Base-by-base conservation (phyloP, 2,113 vertebrate species). In the Zapus hudsonius region DNA sequence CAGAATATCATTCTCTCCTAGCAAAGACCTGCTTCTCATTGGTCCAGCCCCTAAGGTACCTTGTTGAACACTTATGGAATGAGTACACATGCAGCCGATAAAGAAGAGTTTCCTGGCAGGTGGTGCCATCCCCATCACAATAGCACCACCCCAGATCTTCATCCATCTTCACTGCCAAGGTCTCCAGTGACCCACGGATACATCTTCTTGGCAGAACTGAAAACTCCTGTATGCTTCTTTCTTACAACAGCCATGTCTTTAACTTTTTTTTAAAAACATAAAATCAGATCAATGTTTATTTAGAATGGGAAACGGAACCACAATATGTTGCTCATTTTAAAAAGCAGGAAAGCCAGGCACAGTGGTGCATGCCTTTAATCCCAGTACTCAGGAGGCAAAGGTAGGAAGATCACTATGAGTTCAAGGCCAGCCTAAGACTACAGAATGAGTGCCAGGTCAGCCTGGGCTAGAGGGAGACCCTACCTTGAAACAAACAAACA, bases 211-310 rank as follows among this genome's bases (percentile, higher is more conserved):
- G 64, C 52, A 23, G 75, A 76, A 59, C 0, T 4, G 7, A 78
- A 66, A 1, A 6, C 25, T 69, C 40, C 5, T 5, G n/a, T n/a
- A 5, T 0, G 0, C 17, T 5, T 19, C 7, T 17, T 69, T 69
- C 75, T 55, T 9, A 16, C 13, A 19, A 19, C 4, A 47, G 82
- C 12, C 44, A 64, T 22, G 2, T 40, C 40, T 15, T 29, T 16
- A 19, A 66, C 64, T n/a, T n/a, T n/a, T 52, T 52, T 52, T 47
- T 47, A 8, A 47, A 52, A n/a, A n/a, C n/a, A n/a, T n/a, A n/a
- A n/a, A n/a, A n/a, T n/a, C n/a, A n/a, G n/a, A n/a, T n/a, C n/a
- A n/a, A n/a, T n/a, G n/a, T n/a, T n/a, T n/a, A n/a, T n/a, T n/a
- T n/a, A n/a, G n/a, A n/a, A n/a, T n/a, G n/a, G n/a, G n/a, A n/a